Percentiles rank a stretch among this genome's conserved stretches.
These are phyloP conservation scores for Panagrolaimus sp. DNA, from an alignment of 1,140 invertebrate species.

Conservation along the genomic window DNA sequence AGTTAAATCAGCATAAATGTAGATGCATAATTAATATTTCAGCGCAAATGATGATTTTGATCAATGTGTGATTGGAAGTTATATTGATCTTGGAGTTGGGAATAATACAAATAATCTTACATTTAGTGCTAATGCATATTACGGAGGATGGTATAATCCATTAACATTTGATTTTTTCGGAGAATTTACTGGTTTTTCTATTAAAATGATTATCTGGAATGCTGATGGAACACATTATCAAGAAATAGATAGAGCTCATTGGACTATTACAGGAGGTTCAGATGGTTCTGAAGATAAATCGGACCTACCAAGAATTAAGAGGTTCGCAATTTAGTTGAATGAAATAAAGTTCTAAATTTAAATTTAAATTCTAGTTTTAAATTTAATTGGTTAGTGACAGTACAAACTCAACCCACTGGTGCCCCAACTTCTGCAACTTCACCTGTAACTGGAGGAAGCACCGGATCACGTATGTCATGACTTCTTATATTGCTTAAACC, in stretches of 20 bases:
- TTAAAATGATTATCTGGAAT: constrained; percentile 5
- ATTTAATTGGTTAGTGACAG: neutral
- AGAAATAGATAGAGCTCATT: neutral
- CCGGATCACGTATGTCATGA: too few species aligned
- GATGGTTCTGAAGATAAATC: neutral
- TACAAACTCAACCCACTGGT: neutral
- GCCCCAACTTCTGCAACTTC: too few species aligned
- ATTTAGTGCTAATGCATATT: neutral
- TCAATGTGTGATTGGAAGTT: neutral
- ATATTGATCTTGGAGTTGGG: neutral
- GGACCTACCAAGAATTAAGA: neutral
- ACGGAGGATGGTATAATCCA: constrained; percentile 6
- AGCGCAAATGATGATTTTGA: neutral
- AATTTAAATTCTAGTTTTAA: neutral
- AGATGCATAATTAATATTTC: neutral
- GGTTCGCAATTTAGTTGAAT: too few species aligned
- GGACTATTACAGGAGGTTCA: neutral
- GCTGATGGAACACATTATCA: neutral
- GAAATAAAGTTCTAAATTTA: neutral
- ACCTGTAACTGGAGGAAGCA: too few species aligned
- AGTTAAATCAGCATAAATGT: neutral
- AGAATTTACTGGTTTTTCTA: neutral
- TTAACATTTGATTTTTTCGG: neutral
- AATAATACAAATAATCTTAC: neutral
- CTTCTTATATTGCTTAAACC: too few species aligned